A percentile compares a stretch with the other conserved stretches of the same genome.
phyloP scores from a whole-genome alignment of 2,113 vertebrate species.

The Vidua chalybeata region DNA sequence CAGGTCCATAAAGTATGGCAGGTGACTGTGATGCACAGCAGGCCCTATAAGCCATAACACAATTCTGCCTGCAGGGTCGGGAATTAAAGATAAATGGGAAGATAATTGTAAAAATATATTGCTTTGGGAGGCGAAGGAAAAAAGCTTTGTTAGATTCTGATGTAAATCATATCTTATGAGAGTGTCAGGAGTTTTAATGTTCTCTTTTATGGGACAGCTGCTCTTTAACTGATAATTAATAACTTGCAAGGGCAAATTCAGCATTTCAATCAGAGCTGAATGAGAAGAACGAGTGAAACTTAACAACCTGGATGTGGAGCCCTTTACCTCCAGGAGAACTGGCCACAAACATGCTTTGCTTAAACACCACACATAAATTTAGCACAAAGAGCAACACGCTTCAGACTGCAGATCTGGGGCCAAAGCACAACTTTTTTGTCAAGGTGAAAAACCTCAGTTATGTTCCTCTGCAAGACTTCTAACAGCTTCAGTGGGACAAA shows the following conservation, averaged over 20 bases:
- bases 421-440: neutral
- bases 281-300: neutral
- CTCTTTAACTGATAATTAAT: conserved; percentile 69
- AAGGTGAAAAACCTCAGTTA: neutral
- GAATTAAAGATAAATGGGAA: conserved; percentile 32
- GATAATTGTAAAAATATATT: conserved; percentile 32
- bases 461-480: neutral
- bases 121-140: conserved; percentile 40
- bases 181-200: conserved; percentile 7
- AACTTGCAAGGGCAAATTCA: conserved; percentile 59
- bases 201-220: conserved; percentile 59
- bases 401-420: neutral
- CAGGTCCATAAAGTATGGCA: conserved; percentile 16
- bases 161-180: conserved; percentile 17
- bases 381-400: neutral
- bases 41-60: neutral
- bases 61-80: neutral
- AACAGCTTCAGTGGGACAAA: neutral
- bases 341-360: neutral
- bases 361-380: neutral
- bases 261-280: conserved; percentile 43
- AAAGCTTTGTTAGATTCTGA: conserved; percentile 45
- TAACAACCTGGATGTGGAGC: neutral
- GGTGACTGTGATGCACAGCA: neutral
- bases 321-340: neutral